Percentiles rank a stretch among this genome's conserved stretches.
Conservation (phyloP, 2,797 vertebrate species). For the Tachyglossus aculeatus region DNA sequence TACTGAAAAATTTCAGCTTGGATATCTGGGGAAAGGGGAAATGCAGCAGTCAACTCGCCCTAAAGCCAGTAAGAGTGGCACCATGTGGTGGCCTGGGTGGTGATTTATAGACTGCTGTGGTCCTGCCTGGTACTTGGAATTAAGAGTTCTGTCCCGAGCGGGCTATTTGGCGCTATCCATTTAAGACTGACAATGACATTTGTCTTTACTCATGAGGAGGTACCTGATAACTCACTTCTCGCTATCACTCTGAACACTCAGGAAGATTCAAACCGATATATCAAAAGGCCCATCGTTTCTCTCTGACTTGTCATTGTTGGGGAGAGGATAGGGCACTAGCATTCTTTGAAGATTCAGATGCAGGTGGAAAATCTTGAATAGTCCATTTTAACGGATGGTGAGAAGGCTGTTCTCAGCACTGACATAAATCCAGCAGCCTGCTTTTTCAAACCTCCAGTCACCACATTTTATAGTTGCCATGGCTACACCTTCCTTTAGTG, state of each 20-base stretch:
- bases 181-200: slow-evolving; percentile 7
- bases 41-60: no score
- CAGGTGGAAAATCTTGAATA: no score
- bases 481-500: slow-evolving; percentile 47
- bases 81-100: not conserved
- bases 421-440: slow-evolving; percentile 33
- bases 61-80: no score
- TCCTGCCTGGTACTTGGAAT: not conserved
- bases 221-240: not conserved
- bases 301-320: not conserved
- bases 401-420: not conserved
- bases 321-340: no score
- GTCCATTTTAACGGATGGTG: no score
- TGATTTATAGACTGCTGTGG: not conserved
- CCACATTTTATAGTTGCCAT: slow-evolving; percentile 58
- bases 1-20: no score
- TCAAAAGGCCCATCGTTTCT: not conserved
- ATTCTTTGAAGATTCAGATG: no score
- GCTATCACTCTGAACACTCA: not conserved
- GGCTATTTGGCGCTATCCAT: not conserved
- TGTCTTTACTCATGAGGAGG: slow-evolving; percentile 6
- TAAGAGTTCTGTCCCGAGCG: not conserved
- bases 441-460: slow-evolving; percentile 41
- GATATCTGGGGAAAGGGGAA: no score
- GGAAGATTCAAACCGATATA: slow-evolving; percentile 17